phyloP scores from a whole-genome alignment of 2,888 invertebrate species.

The Clivina fossor region DNA sequence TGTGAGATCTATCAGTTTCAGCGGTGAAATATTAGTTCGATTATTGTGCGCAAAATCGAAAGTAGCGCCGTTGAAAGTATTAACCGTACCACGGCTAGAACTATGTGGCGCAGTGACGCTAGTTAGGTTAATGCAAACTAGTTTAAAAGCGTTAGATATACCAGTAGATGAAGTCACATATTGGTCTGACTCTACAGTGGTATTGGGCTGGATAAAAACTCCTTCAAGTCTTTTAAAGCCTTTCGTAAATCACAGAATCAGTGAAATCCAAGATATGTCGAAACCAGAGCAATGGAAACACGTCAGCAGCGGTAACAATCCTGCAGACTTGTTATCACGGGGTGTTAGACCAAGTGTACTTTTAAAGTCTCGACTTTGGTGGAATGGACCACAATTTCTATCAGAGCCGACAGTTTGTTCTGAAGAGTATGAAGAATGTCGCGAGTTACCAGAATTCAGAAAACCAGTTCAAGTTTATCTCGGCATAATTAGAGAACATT shows the following conservation, averaged over 20 bases:
- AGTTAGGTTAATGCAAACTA: background rate
- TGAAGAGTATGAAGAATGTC: background rate
- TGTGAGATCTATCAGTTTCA: background rate
- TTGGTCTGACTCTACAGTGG: slow-evolving; percentile 1
- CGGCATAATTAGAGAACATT: background rate
- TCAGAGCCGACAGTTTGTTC: background rate
- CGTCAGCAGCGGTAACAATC: background rate
- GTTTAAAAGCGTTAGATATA: background rate
- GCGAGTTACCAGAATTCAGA: background rate
- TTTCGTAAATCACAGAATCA: slow-evolving; percentile 1
- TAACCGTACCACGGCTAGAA: background rate
- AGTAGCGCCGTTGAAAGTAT: too few relatives aligned
- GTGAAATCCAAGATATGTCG: background rate
- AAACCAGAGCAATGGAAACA: background rate
- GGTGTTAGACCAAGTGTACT: background rate
- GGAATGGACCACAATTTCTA: slow-evolving; percentile 6
- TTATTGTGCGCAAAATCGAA: background rate
- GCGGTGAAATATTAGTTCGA: slow-evolving; percentile 2
- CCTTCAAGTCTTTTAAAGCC: slow-evolving; percentile 2
- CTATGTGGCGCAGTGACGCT: slow-evolving; percentile 4
- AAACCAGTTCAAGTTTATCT: background rate
- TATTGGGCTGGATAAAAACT: slow-evolving; percentile 1
- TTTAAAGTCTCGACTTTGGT: slow-evolving; percentile 1
- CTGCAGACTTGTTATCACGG: background rate
- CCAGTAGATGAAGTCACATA: slow-evolving; percentile 3